phyloP scores from a whole-genome alignment of 1,140 invertebrate species.

The Drusus annulatus region DNA sequence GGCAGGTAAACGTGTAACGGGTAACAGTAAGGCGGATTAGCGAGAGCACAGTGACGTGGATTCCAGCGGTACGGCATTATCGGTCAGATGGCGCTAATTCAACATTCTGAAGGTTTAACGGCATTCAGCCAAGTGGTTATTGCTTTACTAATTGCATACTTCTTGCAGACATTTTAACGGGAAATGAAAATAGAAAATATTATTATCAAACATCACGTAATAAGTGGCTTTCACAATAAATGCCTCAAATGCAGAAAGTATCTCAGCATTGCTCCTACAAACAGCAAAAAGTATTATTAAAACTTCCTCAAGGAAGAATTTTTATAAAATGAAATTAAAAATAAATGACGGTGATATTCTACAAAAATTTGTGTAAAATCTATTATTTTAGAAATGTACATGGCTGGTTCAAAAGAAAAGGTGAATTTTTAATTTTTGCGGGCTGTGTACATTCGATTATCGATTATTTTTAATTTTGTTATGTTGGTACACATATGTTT shows the following conservation, averaged over 20 bases:
- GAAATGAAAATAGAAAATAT: conserved; percentile 6
- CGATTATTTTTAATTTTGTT: too few species aligned
- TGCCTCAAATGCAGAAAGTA: conserved; percentile 20
- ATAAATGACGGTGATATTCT: too few species aligned
- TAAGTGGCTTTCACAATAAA: background rate
- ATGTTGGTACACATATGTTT: too few species aligned
- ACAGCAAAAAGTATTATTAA: conserved; percentile 19
- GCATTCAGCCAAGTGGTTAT: background rate
- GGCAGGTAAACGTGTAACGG: too few species aligned
- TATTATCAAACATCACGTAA: conserved; percentile 9
- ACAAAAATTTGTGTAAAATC: too few species aligned
- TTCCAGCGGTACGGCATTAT: conserved; percentile 56
- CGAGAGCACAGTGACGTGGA: conserved; percentile 54
- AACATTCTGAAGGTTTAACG: conserved; percentile 27
- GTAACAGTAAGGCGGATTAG: background rate
- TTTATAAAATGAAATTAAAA: too few species aligned
- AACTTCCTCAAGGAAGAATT: too few species aligned
- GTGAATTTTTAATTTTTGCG: too few species aligned
- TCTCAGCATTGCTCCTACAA: conserved; percentile 34
- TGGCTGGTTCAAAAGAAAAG: too few species aligned
- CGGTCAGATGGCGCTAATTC: conserved; percentile 56
- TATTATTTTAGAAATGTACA: too few species aligned
- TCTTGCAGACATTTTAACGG: conserved; percentile 1
- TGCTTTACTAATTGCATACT: background rate
- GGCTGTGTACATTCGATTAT: too few species aligned